A percentile compares a stretch with the other conserved stretches of the same genome.
Evolutionary conservation across 2,797 vertebrate species (phyloP).

Genomic region (Pantherophis vulpinus): DNA sequence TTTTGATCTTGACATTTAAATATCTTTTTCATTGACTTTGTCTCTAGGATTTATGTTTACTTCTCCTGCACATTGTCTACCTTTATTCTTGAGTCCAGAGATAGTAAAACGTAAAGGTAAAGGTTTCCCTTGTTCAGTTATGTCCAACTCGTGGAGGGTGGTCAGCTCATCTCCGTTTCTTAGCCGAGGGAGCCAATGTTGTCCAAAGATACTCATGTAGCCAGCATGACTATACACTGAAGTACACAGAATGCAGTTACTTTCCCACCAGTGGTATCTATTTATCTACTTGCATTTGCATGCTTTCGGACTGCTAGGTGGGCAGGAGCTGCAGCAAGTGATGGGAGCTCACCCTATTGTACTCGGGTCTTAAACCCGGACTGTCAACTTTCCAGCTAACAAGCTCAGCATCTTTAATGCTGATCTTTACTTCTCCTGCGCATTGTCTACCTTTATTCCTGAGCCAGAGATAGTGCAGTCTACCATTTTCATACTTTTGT

Average conservation of each 20-base stretch:
- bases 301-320: not conserved
- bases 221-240: not conserved
- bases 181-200: not conserved
- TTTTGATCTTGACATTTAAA: not conserved
- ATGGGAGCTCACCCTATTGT: not conserved
- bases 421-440: not conserved
- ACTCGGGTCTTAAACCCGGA: not conserved
- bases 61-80: not conserved
- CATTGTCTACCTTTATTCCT: not conserved
- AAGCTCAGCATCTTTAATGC: not conserved
- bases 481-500: not conserved
- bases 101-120: not conserved
- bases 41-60: not conserved
- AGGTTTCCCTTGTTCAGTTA: not conserved
- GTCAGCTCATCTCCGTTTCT: not conserved
- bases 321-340: not conserved
- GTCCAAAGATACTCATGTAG: not conserved
- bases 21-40: not conserved
- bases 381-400: not conserved
- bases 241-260: not conserved
- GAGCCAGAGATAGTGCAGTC: not conserved
- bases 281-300: not conserved
- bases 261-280: not conserved
- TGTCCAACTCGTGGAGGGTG: not conserved
- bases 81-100: not conserved